Base-by-base conservation (phyloP, 2,797 vertebrate species). In the Hoplostethus mediterraneus region DNA sequence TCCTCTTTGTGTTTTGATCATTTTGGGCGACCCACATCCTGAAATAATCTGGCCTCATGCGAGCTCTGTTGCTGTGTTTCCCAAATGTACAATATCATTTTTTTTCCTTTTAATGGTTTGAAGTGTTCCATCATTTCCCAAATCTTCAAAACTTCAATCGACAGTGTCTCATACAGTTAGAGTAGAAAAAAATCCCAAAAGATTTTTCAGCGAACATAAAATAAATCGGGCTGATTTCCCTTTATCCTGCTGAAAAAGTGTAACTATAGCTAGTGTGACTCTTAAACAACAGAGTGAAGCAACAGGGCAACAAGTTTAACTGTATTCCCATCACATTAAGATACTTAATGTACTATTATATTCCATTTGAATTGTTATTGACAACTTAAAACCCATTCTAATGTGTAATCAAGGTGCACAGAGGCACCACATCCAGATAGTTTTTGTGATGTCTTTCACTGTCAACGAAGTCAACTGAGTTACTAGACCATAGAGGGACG, bases 231-330 rank as follows among this genome's bases (percentile, higher is more conserved):
- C 9, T 28, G 33, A 36, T 36, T 33, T 33, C 21, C 2, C 8
- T 54, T 36, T 28, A 28, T 28, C 28, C 28, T 28, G 28, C 28
- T 28, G 28, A 28, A 28, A 28, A 28, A 28, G 28, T 28, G 28
- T 28, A 28, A 28, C 28, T 28, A 28, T 28, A 28, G 2, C 28
- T 28, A 28, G 28, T 16, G 0, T 42, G 31, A 44, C 28, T 63
- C 11, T 66, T 1, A 10, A 36, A n/a, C 40, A 21, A 10, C n/a
- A 40, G 42, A 61, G 10, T 6, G n/a, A 21, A 17, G 31, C 63
- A 36, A 28, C 31, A 42, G 5, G 10, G n/a, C 28, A 13, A 61
- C 51, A 6, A 12, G n/a, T 54, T 48, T 55, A 55, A 75, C 60
- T 49, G 47, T 17, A 4, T 49, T 49, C 12, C 12, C 47, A 49